Base-by-base conservation (phyloP, 1,140 invertebrate genomes). In the Drosophila gunungcola region DNA sequence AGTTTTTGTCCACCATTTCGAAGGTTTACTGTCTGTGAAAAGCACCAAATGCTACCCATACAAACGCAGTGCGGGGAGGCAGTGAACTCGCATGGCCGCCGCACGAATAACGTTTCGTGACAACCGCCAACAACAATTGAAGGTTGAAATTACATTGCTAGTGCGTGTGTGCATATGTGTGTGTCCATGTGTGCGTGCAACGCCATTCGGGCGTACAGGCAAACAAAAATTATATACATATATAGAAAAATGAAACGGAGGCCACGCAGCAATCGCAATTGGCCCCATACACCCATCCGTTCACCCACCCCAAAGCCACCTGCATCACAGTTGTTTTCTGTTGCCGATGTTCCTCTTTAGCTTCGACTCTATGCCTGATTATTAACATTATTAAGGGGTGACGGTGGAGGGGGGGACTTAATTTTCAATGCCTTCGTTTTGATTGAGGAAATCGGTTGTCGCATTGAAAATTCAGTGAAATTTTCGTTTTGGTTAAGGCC, bases 41-140 rank as follows among this genome's bases (percentile, higher is more conserved):
- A 84, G 77, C 81, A 84, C 77, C 81, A 84, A 80, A 80, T 80
- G 77, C 58, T 56, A 75, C 55, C 45, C 56, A 48, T 56, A 48
- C 34, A 48, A 39, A 32, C 13, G 70, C 46, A 62, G 16, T 63
- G 79, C 60, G 80, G 67, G 83, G 83, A 74, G 80, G 85, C 84
- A 89, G 77, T 89, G 84, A 89, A 89, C 84, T 89, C 84, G 80
- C 80, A 89, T 89, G 84, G 84, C 84, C 84, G 75, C 73, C 73
- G 84, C 84, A 89, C 84, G 84, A 89, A 89, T 90, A 90, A 80
- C 84, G 85, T 89, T 89, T 89, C 84, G 84, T 89, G 84, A 89
- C 78, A 80, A 75, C 53, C 64, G 68, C 74, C 75, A 85, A 78
- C 83, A 64, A 79, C 85, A 89, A 89, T 90, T 89, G 84, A 89